Percentiles rank a stretch among this genome's conserved stretches.
Conservation (phyloP, 2,113 vertebrate genomes). For the Poicephalus meyeri region DNA sequence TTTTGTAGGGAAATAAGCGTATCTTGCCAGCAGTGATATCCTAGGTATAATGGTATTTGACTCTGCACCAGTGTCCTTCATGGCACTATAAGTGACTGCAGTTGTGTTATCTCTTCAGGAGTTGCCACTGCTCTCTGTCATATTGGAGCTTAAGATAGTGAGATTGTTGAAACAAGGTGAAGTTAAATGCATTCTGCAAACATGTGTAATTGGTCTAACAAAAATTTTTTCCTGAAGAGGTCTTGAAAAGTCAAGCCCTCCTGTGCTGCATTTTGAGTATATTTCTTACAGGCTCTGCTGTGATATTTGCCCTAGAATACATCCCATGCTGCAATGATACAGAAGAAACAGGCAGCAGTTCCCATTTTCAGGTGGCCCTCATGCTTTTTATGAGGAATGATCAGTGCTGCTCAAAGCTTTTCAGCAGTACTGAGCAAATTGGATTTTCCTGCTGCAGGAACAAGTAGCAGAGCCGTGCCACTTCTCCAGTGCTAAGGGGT, state of each 20-base stretch:
- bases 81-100: background rate
- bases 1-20: background rate
- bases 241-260: background rate
- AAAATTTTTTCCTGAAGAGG: background rate
- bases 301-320: constrained; percentile 3
- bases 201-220: background rate
- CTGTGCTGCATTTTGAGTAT: background rate
- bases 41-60: background rate
- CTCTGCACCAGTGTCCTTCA: background rate
- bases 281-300: background rate
- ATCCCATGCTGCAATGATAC: background rate
- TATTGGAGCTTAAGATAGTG: background rate
- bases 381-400: background rate
- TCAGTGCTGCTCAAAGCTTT: background rate
- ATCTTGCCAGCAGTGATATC: background rate
- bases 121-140: background rate
- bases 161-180: background rate
- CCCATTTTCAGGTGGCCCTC: background rate
- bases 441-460: background rate
- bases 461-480: background rate
- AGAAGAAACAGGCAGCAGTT: background rate
- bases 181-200: background rate
- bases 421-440: background rate
- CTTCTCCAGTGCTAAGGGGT: background rate
- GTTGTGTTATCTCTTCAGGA: background rate